Base-by-base conservation (phyloP, 2,888 invertebrate species). In the Oeneis ivallda region DNA sequence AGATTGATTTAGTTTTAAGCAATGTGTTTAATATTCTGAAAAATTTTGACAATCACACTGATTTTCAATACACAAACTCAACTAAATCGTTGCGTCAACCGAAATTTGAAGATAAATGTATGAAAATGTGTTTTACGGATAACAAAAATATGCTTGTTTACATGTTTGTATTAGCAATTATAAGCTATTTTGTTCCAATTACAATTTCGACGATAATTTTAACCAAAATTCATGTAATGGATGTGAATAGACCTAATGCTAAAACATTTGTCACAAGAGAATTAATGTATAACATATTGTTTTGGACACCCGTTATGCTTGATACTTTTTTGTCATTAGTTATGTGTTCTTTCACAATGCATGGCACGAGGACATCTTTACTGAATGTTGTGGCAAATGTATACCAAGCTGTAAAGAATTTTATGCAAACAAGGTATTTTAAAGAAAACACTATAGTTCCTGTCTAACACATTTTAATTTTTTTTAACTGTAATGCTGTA, bases 281-380 rank as follows among this genome's bases (percentile, higher is more conserved):
- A 69, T 66, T 90, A n/a, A 67, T 92, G 13, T 92, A 88, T 61
- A 92, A 88, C 65, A 76, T 92, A 52, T 72, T 92, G 13, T 89
- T 92, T 73, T 92, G 92, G 92, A 87, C 86, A 17, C 92, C 92
- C 0, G 85, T 89, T 0, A 86, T 91, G 84, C 86, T 92, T 74
- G 90, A 92, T 68, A 87, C 87, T 41, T 85, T 89, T 74, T 65
- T 92, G 7, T 87, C 91, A 0, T 71, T 90, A 11, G 75, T 88
- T 56, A 68, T 89, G 47, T 92, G 92, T 77, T 82, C 89, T 0
- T 89, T 86, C 67, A 75, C 83, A 1, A 86, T 82, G 79, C 80
- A 85, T 65, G 82, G 85, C 1, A 79, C 79, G 69, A 80, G 84
- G 65, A 84, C 87, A 32, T 85, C 88, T 1, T 72, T 91, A 64